Evolutionary conservation across 1,140 invertebrate genomes (phyloP).

Genomic region (Drosophila gunungcola): DNA sequence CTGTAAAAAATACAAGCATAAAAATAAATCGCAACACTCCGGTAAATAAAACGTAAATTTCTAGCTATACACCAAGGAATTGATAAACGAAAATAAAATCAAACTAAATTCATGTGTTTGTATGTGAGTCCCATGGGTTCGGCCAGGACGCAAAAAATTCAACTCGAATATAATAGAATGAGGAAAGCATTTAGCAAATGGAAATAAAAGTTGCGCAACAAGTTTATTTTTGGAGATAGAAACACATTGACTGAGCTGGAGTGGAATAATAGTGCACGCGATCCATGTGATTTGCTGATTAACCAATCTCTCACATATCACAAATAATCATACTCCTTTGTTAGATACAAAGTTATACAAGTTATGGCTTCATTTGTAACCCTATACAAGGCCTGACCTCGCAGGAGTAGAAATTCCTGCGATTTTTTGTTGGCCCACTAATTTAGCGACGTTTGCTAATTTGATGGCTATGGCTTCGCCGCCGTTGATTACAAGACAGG

Average conservation of each 20-base stretch:
- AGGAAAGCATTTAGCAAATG: constrained; percentile 52
- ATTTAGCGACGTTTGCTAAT: constrained; percentile 61
- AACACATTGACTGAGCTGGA: neutral
- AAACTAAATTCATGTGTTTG: constrained; percentile 51
- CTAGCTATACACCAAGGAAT: constrained; percentile 42
- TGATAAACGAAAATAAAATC: constrained; percentile 59
- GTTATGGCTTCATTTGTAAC: constrained; percentile 53
- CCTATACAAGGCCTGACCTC: constrained; percentile 22
- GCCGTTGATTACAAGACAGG: constrained; percentile 58
- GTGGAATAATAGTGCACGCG: neutral
- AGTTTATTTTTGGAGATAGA: constrained; percentile 21
- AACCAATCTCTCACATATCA: constrained; percentile 37
- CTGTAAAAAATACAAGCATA: constrained; percentile 5
- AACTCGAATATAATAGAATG: constrained; percentile 1
- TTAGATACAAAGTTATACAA: too few species aligned
- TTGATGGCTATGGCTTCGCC: constrained; percentile 43
- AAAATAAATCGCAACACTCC: constrained; percentile 34
- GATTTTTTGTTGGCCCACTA: constrained; percentile 20
- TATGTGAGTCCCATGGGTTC: constrained; percentile 25
- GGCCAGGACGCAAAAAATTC: constrained; percentile 21
- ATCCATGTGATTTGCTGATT: constrained; percentile 25
- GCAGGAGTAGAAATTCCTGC: constrained; percentile 5
- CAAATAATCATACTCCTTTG: constrained; percentile 35
- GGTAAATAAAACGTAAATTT: constrained; percentile 51
- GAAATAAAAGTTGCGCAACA: constrained; percentile 41